Base-by-base conservation (phyloP, 2,113 vertebrate species). In the Castor canadensis region DNA sequence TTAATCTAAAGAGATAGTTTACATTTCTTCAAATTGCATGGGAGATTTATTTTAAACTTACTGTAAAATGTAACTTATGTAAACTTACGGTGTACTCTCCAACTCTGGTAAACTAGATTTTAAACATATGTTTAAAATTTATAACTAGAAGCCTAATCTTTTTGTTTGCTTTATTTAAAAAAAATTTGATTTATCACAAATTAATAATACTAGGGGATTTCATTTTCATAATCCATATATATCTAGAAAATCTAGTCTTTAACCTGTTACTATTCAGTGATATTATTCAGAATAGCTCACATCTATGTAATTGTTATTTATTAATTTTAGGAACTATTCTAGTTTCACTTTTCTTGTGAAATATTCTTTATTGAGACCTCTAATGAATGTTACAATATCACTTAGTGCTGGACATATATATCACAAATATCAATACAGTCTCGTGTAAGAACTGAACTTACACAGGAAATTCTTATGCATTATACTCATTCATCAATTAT, bases 281-380 rank as follows among this genome's bases (percentile, higher is more conserved):
- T 89, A 93, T 86, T 13, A 91, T 22, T 62, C 13, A 92, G 45
- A 93, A 88, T 77, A 77, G 62, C 10, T 80, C 76, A 93, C 94
- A 84, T 81, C 17, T 60, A 52, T 54, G 54, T 12, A 86, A 52
- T 43, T 54, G 20, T 93, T 87, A 58, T 64, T 95, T 84, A 28
- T 58, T 85, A 72, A 84, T 76, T 83, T 83, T 52, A 71, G 24
- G 56, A 95, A 89, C 62, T 80, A 60, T 22, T 75, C 17, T 54
- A 64, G 24, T 43, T 83, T 43, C 83, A 67, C 45, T 90, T 94
- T 77, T 89, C 86, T 83, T 84, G n/a, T 43, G 38, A 90, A 92
- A 92, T 69, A 81, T 52, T 92, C 66, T 62, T 11, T 92, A 49
- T 13, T 88, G 60, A 91, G 40, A 82, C 71, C 86, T 5, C 6